phyloP scores from a whole-genome alignment of 2,113 vertebrate species.

The Pseudorasbora parva region DNA sequence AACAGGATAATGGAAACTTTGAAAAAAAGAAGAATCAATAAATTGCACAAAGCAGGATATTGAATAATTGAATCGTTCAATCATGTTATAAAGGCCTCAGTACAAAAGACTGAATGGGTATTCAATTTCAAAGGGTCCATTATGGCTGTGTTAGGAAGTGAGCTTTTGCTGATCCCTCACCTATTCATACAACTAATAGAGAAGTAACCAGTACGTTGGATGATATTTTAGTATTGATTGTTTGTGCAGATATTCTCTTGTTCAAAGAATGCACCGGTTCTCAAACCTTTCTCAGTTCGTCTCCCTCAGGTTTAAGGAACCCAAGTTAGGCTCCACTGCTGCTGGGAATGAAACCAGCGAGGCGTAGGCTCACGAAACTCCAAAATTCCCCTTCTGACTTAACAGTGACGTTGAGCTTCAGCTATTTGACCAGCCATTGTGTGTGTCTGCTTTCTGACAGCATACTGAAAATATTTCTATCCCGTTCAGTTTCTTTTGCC shows the following conservation, averaged over 20 bases:
- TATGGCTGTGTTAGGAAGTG: constrained; percentile 23
- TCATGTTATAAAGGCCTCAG: constrained; percentile 49
- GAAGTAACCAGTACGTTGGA: not conserved
- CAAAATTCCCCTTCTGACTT: constrained; percentile 43
- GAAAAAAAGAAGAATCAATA: constrained; percentile 50
- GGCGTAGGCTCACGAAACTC: constrained; percentile 18
- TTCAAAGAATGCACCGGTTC: not conserved
- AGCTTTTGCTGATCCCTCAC: constrained; percentile 27
- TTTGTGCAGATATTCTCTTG: not conserved
- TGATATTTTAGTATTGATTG: not conserved
- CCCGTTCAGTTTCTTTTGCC: constrained; percentile 13
- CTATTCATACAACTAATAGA: not conserved
- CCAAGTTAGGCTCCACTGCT: constrained; percentile 13
- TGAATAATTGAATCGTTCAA: constrained; percentile 55
- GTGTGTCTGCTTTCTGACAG: constrained; percentile 25
- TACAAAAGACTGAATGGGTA: constrained; percentile 41
- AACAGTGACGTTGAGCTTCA: constrained; percentile 35
- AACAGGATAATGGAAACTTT: constrained; percentile 48
- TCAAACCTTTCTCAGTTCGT: not conserved
- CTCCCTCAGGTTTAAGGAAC: constrained; percentile 25
- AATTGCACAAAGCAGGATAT: constrained; percentile 54
- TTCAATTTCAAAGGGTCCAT: constrained; percentile 49
- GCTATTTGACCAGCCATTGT: constrained; percentile 38
- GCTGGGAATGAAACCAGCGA: constrained; percentile 38
- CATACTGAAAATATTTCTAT: constrained; percentile 39